Base-by-base conservation (phyloP, 2,888 invertebrate species). In the Boloria euphrosyne region DNA sequence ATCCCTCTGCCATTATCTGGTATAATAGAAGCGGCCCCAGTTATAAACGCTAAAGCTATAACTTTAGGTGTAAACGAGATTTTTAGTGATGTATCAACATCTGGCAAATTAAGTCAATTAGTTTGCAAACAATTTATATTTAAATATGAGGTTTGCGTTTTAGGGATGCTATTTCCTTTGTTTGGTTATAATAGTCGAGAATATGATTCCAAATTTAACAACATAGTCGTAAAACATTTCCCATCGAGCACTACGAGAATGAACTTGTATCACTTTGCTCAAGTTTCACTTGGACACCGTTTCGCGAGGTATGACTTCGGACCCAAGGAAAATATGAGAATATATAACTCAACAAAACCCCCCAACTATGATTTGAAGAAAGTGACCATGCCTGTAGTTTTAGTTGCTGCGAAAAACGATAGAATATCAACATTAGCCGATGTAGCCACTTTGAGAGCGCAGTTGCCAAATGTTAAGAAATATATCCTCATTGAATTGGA, bases 231-330 rank as follows among this genome's bases (percentile, higher is more conserved):
- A 0, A 76, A 73, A 1, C 82, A 84, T 58, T 81, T 75, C 31
- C 86, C 86, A 0, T 76, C 79, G 0, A 80, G 83, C 17, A 59
- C 27, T 31, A 16, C 59, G 49, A 72, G 75, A 14, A 85, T 78
- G 68, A 81, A 80, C 52, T 55, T 84, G 13, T 62, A 76, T 2
- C 86, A 87, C 65, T 77, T 74, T 16, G 64, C 71, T 2, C 84
- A 86, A 67, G 70, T 82, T 5, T 69, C 75, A 4, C n/a, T 59
- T 3, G 70, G 72, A 0, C 74, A 70, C 49, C 71, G 61, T 7
- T 87, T 87, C 65, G 67, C 73, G 0, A 62, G 73, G 4, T 87
- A 64, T 43, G 71, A 79, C 63, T 81, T 85, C 58, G 84, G 85
- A 0, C 5, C 53, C 0, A 17, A 2, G 0, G 54, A 70, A 43